A percentile compares a stretch with the other conserved stretches of the same genome.
phyloP scores from a whole-genome alignment of 2,113 vertebrate genomes.

The Cyprinus carpio region DNA sequence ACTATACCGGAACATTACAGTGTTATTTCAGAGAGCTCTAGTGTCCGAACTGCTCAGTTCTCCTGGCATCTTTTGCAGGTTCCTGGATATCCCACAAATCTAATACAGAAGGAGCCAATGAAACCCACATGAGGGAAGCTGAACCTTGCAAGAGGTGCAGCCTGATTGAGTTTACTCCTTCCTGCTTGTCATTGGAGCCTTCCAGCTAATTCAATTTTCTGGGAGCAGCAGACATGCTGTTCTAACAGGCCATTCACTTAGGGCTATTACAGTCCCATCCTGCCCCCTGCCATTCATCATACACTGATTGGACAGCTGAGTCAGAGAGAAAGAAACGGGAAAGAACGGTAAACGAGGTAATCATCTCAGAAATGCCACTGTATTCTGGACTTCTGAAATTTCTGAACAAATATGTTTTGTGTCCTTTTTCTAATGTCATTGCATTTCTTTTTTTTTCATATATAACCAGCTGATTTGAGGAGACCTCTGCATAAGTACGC shows the following conservation, averaged over 20 bases:
- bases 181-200: slow-evolving; percentile 47
- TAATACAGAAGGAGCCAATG: slow-evolving; percentile 45
- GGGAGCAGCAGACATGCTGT: slow-evolving; percentile 65
- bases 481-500: not conserved
- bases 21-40: not conserved
- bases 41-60: not conserved
- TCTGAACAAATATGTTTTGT: not conserved
- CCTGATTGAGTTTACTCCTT: slow-evolving; percentile 57
- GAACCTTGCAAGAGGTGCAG: slow-evolving; percentile 25
- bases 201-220: slow-evolving; percentile 73
- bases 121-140: slow-evolving; percentile 18
- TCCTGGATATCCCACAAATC: slow-evolving; percentile 52
- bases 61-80: slow-evolving; percentile 3
- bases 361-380: slow-evolving; percentile 16
- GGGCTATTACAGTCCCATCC: slow-evolving; percentile 64
- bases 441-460: not conserved
- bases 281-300: slow-evolving; percentile 51
- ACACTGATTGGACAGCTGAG: slow-evolving; percentile 30
- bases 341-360: slow-evolving; percentile 36
- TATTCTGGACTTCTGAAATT: not conserved
- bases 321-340: slow-evolving; percentile 22
- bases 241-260: slow-evolving; percentile 72
- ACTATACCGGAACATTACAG: not conserved
- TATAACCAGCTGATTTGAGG: not conserved
- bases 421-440: not conserved